Base-by-base conservation (phyloP, 2,888 invertebrate genomes). In the Hirtodrosophila duncani region DNA sequence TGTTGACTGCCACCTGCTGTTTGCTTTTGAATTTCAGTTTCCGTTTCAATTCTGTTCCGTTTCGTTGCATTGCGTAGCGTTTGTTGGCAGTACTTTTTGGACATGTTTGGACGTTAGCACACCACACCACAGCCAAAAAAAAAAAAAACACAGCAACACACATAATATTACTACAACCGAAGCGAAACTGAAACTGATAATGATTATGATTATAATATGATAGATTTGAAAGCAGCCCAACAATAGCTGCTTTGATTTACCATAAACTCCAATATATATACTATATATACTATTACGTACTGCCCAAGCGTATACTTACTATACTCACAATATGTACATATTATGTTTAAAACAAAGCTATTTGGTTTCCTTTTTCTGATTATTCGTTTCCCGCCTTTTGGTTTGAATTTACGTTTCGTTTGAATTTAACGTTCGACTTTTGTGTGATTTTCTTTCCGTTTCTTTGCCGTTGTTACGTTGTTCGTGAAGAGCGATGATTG, bases 391-490 rank as follows among this genome's bases (percentile, higher is more conserved):
- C 46, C 36, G 53, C 56, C 20, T 55, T 45, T 14, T 55, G 3
- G 31, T n/a, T 50, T 38, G 48, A 29, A 10, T 46, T 50, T 37
- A 14, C 3, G 33, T 37, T 10, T 20, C 8, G 8, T 27, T 55
- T 59, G 24, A 23, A 37, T 64, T 59, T 4, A 23, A 21, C 34
- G 53, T 66, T 65, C 27, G 29, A 48, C 24, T 55, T 36, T 45
- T 60, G 10, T 14, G 61, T 31, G n/a, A n/a, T n/a, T n/a, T 55
- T 11, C 21, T 34, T 37, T 51, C 10, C 34, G 44, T 42, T 43
- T 11, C 23, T 27, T 33, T 44, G 11, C 38, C n/a, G 18, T 20
- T 20, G 9, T 33, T 30, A 8, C 4, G 38, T 41, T 41, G 5
- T 18, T 16, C 8, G 17, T 7, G 10, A 8, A 20, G n/a, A n/a